Conservation (phyloP, 1,140 invertebrate genomes). For the Ceratosolen fusciceps region DNA sequence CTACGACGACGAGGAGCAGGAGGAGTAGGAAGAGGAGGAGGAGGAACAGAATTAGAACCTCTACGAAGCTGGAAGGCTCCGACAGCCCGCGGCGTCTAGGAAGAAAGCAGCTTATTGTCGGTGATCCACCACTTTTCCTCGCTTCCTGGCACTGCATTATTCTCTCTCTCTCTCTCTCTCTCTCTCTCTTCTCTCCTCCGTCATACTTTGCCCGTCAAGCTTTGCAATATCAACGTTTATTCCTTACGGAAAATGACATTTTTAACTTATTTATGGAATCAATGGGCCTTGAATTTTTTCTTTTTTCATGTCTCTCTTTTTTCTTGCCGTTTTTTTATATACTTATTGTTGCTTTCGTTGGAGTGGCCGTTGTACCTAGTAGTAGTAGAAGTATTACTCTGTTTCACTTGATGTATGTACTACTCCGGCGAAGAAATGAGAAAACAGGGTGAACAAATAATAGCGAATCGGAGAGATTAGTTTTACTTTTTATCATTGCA, state of each 20-base stretch:
- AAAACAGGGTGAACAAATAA: not conserved
- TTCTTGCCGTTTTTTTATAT: not conserved
- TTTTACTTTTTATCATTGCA: not conserved
- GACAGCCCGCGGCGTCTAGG: not conserved
- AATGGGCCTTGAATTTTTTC: not conserved
- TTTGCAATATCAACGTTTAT: not conserved
- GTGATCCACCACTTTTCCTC: not conserved
- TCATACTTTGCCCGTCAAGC: too few species aligned
- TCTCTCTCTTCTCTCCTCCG: too few species aligned
- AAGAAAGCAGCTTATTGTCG: conserved; percentile 10
- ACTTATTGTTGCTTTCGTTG: too few species aligned
- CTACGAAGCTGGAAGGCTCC: too few species aligned
- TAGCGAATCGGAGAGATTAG: not conserved
- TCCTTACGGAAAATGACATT: not conserved
- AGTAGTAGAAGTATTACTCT: too few species aligned
- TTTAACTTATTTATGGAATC: not conserved
- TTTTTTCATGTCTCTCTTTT: too few species aligned
- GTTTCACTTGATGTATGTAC: not conserved
- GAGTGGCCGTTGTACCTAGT: too few species aligned
- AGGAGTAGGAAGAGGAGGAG: too few species aligned
- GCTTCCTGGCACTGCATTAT: not conserved
- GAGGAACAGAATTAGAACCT: too few species aligned
- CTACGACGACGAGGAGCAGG: too few species aligned
- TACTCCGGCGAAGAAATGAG: not conserved
- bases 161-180: not conserved